Percentiles rank a stretch among this genome's conserved stretches.
These are phyloP conservation scores for Eupristina koningsbergeri DNA, from an alignment of 1,140 invertebrate genomes.

Conservation along the genomic window DNA sequence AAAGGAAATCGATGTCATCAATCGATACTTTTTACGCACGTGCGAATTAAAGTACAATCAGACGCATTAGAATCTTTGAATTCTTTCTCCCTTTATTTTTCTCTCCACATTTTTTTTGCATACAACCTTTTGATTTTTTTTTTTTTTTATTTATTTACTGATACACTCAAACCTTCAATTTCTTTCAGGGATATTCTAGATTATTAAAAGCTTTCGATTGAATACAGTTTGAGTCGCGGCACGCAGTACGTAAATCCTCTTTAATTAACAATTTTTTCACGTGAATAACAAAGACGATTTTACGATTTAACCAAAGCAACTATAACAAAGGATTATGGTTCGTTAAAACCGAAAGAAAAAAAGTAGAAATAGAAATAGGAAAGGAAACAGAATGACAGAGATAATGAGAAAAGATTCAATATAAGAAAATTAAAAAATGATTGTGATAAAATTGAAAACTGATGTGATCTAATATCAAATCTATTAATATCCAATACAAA, in stretches of 20 bases:
- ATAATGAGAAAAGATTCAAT: neutral
- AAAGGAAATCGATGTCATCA: neutral
- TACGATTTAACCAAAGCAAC: slow-evolving; percentile 25
- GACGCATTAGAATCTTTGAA: neutral
- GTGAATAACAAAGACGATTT: slow-evolving; percentile 32
- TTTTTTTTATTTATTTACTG: neutral
- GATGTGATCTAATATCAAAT: neutral
- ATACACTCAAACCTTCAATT: neutral
- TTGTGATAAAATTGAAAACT: neutral
- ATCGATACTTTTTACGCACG: neutral
- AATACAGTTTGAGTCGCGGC: slow-evolving; percentile 24
- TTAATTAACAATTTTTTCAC: slow-evolving; percentile 39
- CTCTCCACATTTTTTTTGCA: neutral
- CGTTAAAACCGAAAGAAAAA: neutral
- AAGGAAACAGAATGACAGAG: too few relatives aligned
- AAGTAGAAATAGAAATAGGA: too few relatives aligned
- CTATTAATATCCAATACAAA: neutral
- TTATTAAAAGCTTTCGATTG: slow-evolving; percentile 47
- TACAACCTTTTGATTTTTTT: neutral
- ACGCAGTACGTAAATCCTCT: slow-evolving; percentile 43
- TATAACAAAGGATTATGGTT: neutral
- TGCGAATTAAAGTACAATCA: neutral
- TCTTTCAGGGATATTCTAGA: slow-evolving; percentile 50
- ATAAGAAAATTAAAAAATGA: neutral
- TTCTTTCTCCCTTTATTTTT: neutral